Evolutionary conservation across 2,888 invertebrate genomes (phyloP).

Genomic region (Teinopalpus imperialis): DNA sequence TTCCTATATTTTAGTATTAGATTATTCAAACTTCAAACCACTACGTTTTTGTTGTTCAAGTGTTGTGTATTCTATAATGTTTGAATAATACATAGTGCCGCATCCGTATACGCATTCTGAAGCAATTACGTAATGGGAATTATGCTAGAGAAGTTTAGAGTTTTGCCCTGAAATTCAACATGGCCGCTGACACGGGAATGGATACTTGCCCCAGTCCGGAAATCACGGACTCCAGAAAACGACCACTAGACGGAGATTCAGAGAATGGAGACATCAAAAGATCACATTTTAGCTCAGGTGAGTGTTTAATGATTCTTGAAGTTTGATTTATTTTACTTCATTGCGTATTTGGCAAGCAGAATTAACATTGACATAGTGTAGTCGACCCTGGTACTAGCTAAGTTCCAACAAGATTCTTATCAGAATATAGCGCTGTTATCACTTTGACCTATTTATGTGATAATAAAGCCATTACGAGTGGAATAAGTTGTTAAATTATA

Average conservation of each 20-base stretch:
- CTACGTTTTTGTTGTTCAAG: constrained; percentile 70
- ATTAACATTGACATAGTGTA: constrained; percentile 72
- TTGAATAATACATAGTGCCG: constrained; percentile 71
- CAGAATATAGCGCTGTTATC: constrained; percentile 67
- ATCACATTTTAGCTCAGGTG: constrained; percentile 95
- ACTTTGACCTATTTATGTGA: constrained; percentile 70
- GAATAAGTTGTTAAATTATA: constrained; percentile 36
- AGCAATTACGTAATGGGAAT: constrained; percentile 82
- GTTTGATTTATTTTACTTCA: constrained; percentile 49
- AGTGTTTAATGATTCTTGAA: constrained; percentile 48
- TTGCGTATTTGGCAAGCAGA: constrained; percentile 70
- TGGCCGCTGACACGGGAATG: constrained; percentile 96
- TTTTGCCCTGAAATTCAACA: constrained; percentile 85
- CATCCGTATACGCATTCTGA: constrained; percentile 68
- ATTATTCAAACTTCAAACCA: constrained; percentile 63
- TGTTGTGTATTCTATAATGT: constrained; percentile 72
- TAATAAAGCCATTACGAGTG: constrained; percentile 56
- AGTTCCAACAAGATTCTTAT: constrained; percentile 74
- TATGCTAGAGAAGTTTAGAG: constrained; percentile 81
- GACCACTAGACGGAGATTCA: constrained; percentile 92
- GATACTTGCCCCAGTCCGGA: constrained; percentile 97
- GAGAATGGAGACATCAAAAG: constrained; percentile 95
- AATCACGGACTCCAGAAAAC: constrained; percentile 94
- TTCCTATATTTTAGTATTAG: constrained; percentile 71
- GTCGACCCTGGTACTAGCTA: constrained; percentile 56